Evolutionary conservation across 2,888 invertebrate genomes (phyloP), one percentile per base, ranked within the genome.

Genomic region (Lithophane leautieri): DNA sequence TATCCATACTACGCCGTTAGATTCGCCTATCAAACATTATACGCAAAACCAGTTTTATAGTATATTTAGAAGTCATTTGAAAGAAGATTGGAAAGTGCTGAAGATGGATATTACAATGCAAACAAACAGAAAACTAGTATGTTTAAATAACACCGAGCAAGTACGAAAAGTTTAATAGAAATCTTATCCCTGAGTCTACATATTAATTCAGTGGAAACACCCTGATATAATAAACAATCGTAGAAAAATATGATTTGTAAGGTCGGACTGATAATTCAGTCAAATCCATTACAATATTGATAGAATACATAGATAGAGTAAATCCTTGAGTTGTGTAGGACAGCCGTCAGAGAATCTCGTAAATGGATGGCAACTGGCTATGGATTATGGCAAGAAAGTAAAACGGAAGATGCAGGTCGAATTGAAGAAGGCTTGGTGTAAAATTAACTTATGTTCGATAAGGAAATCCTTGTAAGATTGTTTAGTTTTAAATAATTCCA

Each of bases 1-100:
- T 73, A 75, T 52, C 50, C 7, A 56, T 66, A 68, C 62, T 81
- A 77, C 76, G 67, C 54, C 62, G 74, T 71, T 83, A 65, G 60
- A 74, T 63, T 58, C n/a, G 8, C n/a, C 25, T 47, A 54, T 52
- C 44, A 61, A 66, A 44, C 25, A 40, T 42, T 69, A 47, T 70
- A 47, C 22, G 7, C 12, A 79, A 72, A 83, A 71, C 70, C 67
- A 34, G 80, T 84, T 73, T 68, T 2, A n/a, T 50, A 56, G 34
- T 68, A 25, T 58, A 63, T 54, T 25, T 28, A 61, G 28, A 66
- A 68, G 67, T 67, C 16, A 42, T 66, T 67, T 58, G 47, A 58
- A 47, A 34, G 25, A 52, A 52, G 16, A 61, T 78, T 79, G 34
- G 61, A 70, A 83, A 83, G 66, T 66, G 40, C 56, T 70, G 25